A percentile compares a stretch with the other conserved stretches of the same genome.
phyloP scores from a whole-genome alignment of 2,113 vertebrate genomes.

The Corythornis vintsioides region DNA sequence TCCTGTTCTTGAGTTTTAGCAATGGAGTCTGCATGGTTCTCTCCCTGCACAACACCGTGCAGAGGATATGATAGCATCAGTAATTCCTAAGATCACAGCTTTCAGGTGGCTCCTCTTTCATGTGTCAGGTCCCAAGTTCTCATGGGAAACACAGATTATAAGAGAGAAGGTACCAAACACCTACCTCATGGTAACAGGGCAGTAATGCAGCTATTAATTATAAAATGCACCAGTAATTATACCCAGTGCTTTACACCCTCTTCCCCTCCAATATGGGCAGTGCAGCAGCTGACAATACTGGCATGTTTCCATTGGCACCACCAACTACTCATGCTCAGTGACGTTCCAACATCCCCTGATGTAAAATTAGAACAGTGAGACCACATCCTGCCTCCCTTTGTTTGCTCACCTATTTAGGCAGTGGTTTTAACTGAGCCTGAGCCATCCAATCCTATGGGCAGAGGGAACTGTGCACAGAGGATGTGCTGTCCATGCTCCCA shows the following conservation, averaged over 20 bases:
- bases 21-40: not conserved
- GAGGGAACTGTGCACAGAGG: not conserved
- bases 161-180: not conserved
- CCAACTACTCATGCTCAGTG: not conserved
- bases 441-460: not conserved
- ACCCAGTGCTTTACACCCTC: not conserved
- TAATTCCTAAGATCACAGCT: not conserved
- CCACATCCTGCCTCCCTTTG: not conserved
- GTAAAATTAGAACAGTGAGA: not conserved
- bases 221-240: no score
- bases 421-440: not conserved
- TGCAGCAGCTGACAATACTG: not conserved
- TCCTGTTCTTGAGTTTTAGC: not conserved
- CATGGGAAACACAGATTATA: not conserved
- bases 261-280: not conserved
- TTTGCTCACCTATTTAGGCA: not conserved
- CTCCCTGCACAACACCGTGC: not conserved
- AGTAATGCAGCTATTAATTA: not conserved
- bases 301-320: not conserved
- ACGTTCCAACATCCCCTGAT: not conserved
- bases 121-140: not conserved
- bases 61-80: not conserved
- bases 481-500: not conserved
- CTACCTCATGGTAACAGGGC: not conserved
- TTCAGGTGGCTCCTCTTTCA: not conserved